Evolutionary conservation across 2,113 vertebrate genomes (phyloP).

Genomic region (Barnardius zonarius): DNA sequence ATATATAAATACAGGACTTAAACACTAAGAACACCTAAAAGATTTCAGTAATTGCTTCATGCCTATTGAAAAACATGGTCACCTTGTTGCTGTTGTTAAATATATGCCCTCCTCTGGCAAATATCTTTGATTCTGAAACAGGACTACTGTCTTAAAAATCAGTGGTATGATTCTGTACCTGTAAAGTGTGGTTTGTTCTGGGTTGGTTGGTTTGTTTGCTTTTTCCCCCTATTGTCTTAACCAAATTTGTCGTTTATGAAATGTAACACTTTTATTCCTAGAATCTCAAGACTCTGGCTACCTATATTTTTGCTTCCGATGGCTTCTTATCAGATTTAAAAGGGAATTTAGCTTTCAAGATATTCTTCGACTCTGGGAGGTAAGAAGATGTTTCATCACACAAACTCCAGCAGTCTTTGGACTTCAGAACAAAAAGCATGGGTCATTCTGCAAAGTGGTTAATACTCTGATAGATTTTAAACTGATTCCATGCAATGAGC

Average conservation of each 20-base stretch:
- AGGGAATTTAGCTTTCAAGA: slow-evolving; percentile 96
- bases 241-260: background rate
- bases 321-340: slow-evolving; percentile 97
- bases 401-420: background rate
- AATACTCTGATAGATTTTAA: background rate
- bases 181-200: background rate
- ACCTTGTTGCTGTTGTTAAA: background rate
- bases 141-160: background rate
- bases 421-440: background rate
- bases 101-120: background rate
- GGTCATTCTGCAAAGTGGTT: background rate
- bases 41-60: background rate
- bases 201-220: background rate
- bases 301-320: slow-evolving; percentile 98
- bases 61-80: background rate
- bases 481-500: background rate
- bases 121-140: background rate
- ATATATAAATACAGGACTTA: background rate
- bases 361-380: slow-evolving; percentile 97
- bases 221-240: background rate
- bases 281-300: slow-evolving; percentile 97
- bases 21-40: background rate
- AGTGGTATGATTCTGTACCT: background rate
- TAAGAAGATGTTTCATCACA: slow-evolving; percentile 65
- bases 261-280: slow-evolving; percentile 58